Percentiles rank a stretch among this genome's conserved stretches.
These are phyloP conservation scores for Hylaea fasciaria DNA, from an alignment of 2,888 invertebrate species.

Conservation along the genomic window DNA sequence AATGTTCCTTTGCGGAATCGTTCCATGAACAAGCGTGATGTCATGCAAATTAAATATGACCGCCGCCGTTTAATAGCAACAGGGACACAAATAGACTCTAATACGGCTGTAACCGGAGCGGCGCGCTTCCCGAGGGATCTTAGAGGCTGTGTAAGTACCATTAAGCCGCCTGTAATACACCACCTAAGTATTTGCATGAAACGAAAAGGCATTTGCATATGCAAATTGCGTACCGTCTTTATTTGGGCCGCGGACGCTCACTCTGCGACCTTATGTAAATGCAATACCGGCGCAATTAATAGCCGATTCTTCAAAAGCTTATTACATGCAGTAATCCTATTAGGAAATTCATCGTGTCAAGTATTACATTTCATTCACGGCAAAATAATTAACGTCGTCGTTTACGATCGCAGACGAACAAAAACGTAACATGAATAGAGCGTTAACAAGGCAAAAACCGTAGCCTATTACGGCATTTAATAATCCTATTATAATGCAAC, in stretches of 20 bases:
- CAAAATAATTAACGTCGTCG: slow-evolving; percentile 57
- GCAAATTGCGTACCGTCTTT: slow-evolving; percentile 80
- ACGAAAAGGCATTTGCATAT: slow-evolving; percentile 81
- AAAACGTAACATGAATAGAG: slow-evolving; percentile 62
- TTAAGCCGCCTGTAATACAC: slow-evolving; percentile 80
- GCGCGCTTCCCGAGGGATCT: slow-evolving; percentile 53
- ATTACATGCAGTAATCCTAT: slow-evolving; percentile 53
- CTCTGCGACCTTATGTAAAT: slow-evolving; percentile 71
- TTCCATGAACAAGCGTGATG: slow-evolving; percentile 37
- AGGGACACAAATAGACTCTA: slow-evolving; percentile 61
- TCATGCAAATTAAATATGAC: slow-evolving; percentile 53
- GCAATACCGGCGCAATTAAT: slow-evolving; percentile 57
- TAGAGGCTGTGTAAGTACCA: slow-evolving; percentile 73
- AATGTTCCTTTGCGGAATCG: slow-evolving; percentile 32
- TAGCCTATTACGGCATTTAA: slow-evolving; percentile 60
- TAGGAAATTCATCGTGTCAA: slow-evolving; percentile 52
- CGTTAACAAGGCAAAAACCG: slow-evolving; percentile 66
- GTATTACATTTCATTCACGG: slow-evolving; percentile 48
- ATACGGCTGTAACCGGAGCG: slow-evolving; percentile 49
- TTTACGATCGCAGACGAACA: slow-evolving; percentile 50
- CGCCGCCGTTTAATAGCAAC: slow-evolving; percentile 42
- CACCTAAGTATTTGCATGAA: slow-evolving; percentile 79
- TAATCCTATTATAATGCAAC: slow-evolving; percentile 63
- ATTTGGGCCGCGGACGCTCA: slow-evolving; percentile 77
- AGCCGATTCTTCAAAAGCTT: slow-evolving; percentile 57